Evolutionary conservation across 2,888 invertebrate species (phyloP).

Genomic region (Periphyllus acericola): DNA sequence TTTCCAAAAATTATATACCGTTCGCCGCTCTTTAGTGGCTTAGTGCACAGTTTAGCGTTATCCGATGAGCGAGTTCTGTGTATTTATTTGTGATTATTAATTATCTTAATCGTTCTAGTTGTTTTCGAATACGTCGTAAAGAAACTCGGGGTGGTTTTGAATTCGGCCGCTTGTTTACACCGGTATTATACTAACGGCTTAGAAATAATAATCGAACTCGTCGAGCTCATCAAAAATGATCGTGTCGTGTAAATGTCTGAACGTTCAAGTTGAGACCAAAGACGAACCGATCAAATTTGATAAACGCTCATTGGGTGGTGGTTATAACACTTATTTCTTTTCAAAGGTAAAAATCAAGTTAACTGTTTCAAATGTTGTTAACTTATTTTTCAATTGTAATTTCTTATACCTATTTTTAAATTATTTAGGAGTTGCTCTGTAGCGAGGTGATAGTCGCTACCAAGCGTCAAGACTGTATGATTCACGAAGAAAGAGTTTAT

Average conservation of each 20-base stretch:
- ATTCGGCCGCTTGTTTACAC: conserved; percentile 30
- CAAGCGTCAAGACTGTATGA: conserved; percentile 42
- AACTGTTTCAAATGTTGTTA: neutral
- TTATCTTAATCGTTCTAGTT: neutral
- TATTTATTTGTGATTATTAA: neutral
- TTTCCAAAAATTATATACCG: neutral
- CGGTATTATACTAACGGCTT: conserved; percentile 38
- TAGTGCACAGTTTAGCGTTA: neutral
- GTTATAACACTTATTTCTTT: conserved; percentile 36
- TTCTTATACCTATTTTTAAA: neutral
- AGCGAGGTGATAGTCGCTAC: conserved; percentile 4
- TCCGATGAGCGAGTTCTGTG: conserved; percentile 9
- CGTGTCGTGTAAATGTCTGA: conserved; percentile 80
- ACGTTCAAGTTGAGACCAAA: conserved; percentile 75
- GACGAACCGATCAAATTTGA: conserved; percentile 66
- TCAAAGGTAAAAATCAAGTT: conserved; percentile 32
- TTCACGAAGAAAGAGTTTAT: conserved; percentile 37
- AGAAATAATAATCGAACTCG: neutral
- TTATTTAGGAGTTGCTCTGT: conserved; percentile 33
- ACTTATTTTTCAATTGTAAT: neutral
- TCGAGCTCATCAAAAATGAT: conserved; percentile 49
- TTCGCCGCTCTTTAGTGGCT: neutral
- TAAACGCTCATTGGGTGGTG: conserved; percentile 4
- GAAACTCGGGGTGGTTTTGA: conserved; percentile 1
- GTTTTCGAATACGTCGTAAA: neutral